phyloP scores from a whole-genome alignment of 2,888 invertebrate genomes.

The Sisyra nigra region DNA sequence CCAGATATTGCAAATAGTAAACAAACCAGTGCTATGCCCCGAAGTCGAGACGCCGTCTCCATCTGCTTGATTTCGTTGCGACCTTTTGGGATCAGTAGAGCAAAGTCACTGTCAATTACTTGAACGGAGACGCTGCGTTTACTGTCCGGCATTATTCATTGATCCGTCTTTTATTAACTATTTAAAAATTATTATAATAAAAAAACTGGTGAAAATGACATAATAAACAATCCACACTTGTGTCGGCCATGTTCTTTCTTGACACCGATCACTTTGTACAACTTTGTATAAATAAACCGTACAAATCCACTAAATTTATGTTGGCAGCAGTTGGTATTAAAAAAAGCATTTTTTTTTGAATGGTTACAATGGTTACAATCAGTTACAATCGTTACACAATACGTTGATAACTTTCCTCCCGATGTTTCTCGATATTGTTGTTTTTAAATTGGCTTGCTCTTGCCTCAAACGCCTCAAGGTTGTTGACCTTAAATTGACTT shows the following conservation, averaged over 20 bases:
- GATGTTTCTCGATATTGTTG: too few relatives aligned
- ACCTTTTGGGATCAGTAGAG: constrained; percentile 59
- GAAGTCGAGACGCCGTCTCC: constrained; percentile 65
- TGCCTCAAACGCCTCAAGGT: too few relatives aligned
- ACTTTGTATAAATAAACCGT: background rate
- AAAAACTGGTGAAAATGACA: too few relatives aligned
- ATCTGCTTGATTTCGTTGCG: constrained; percentile 70
- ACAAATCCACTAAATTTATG: background rate
- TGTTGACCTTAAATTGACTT: too few relatives aligned
- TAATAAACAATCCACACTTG: too few relatives aligned
- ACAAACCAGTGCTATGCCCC: constrained; percentile 67
- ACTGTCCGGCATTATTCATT: constrained; percentile 27
- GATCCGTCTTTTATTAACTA: background rate
- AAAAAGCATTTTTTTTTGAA: background rate
- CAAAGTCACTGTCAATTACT: constrained; percentile 66
- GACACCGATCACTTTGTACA: too few relatives aligned
- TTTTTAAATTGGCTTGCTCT: too few relatives aligned
- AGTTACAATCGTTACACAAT: too few relatives aligned
- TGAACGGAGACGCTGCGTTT: constrained; percentile 54
- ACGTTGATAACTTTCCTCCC: too few relatives aligned
- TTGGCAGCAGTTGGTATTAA: background rate
- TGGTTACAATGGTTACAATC: too few relatives aligned
- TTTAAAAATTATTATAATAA: background rate
- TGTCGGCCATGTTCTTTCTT: too few relatives aligned
- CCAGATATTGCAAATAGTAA: constrained; percentile 68